Conservation (phyloP, 2,113 vertebrate species). For the Chrysochloris asiatica region DNA sequence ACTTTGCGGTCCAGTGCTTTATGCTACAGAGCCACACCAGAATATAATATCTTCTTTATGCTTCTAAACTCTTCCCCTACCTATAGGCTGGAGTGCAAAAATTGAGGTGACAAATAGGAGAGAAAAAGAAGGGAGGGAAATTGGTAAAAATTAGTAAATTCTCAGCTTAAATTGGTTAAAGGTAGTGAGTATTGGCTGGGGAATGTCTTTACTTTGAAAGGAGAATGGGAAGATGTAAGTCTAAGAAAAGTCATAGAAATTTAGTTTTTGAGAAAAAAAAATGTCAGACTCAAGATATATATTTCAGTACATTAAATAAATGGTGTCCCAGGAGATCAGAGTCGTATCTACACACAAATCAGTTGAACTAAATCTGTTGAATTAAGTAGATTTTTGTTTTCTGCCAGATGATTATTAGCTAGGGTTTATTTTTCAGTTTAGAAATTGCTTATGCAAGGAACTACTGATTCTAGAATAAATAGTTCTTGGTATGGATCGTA, state of each 20-base stretch:
- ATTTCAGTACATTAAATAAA: background rate
- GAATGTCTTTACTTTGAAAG: constrained; percentile 29
- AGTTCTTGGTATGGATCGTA: no score
- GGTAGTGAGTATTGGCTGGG: background rate
- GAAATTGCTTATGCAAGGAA: no score
- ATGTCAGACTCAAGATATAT: constrained; percentile 35
- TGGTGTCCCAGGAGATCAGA: constrained; percentile 14
- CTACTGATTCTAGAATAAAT: no score
- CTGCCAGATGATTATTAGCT: background rate
- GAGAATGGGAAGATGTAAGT: background rate
- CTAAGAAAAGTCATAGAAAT: constrained; percentile 2
- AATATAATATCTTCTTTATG: background rate
- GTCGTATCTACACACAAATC: background rate
- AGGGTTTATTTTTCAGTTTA: no score
- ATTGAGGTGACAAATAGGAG: background rate
- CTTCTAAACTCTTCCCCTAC: background rate
- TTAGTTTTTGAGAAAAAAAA: background rate
- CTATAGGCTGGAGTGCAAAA: background rate
- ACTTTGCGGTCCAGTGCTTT: no score
- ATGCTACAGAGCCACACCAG: no score
- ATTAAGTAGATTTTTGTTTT: background rate
- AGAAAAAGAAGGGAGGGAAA: background rate
- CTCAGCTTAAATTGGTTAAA: background rate
- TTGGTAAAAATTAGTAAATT: constrained; percentile 21
- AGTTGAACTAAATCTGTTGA: constrained; percentile 14